These are phyloP conservation scores for Epinotia demarniana DNA, from an alignment of 2,888 invertebrate species.

Conservation along the genomic window DNA sequence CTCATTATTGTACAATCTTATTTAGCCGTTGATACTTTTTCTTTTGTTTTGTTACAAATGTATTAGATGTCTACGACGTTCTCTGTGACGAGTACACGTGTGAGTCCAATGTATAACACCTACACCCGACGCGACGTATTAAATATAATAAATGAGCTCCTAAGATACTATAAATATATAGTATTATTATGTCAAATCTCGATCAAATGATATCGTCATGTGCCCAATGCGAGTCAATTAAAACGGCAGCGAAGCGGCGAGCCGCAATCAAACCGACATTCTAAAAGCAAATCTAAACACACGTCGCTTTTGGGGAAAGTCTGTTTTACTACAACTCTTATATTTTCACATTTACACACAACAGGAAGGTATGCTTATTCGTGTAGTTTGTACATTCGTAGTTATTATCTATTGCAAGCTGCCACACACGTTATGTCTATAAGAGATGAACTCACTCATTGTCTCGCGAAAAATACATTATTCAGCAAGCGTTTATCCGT, in stretches of 20 bases:
- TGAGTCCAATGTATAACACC: not conserved
- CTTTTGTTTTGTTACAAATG: not conserved
- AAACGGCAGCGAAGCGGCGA: slow-evolving; percentile 47
- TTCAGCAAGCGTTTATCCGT: slow-evolving; percentile 43
- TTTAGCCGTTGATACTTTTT: slow-evolving; percentile 15
- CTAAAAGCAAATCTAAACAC: slow-evolving; percentile 52
- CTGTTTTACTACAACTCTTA: slow-evolving; percentile 44
- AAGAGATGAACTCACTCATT: slow-evolving; percentile 58
- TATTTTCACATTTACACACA: not conserved
- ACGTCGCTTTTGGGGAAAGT: slow-evolving; percentile 55
- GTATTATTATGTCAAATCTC: slow-evolving; percentile 19
- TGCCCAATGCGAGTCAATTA: slow-evolving; percentile 46
- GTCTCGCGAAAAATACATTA: slow-evolving; percentile 45
- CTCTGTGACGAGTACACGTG: not conserved
- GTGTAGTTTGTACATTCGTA: not conserved
- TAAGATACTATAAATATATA: not conserved
- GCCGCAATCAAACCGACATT: slow-evolving; percentile 53
- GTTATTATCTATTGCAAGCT: not conserved
- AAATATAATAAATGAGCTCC: not conserved
- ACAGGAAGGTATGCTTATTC: not conserved
- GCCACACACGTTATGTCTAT: slow-evolving; percentile 50
- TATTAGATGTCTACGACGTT: not conserved
- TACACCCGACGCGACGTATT: no score
- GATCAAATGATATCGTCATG: slow-evolving; percentile 24
- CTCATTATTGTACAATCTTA: slow-evolving; percentile 37